Evolutionary conservation across 2,888 invertebrate species (phyloP).

Genomic region (Dendrolimus pini): DNA sequence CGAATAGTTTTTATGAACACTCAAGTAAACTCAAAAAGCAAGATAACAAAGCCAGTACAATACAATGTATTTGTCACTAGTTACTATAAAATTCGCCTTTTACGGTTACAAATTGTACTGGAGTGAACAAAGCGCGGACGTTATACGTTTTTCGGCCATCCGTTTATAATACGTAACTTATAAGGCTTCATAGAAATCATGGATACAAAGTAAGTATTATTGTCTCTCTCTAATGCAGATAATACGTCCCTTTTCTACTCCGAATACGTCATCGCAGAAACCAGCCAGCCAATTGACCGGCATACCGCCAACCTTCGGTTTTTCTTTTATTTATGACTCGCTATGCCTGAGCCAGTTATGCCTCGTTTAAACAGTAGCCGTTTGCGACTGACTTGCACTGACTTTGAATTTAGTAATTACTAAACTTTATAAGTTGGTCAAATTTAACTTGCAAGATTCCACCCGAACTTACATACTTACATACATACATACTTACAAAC

Average conservation of each 20-base stretch:
- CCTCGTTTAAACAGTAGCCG: constrained; percentile 34
- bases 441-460: too few relatives aligned
- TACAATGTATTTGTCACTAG: neutral
- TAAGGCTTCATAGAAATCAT: constrained; percentile 68
- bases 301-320: constrained; percentile 76
- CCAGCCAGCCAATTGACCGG: constrained; percentile 76
- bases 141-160: constrained; percentile 65
- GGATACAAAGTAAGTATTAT: constrained; percentile 40
- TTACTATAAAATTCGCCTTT: constrained; percentile 14
- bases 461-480: too few relatives aligned
- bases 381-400: constrained; percentile 9
- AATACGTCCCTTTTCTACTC: constrained; percentile 38
- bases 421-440: too few relatives aligned
- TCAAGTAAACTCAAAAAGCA: too few relatives aligned
- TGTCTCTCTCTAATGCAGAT: constrained; percentile 32
- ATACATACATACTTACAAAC: too few relatives aligned
- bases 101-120: constrained; percentile 36
- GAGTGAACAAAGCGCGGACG: constrained; percentile 60
- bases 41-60: neutral
- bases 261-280: constrained; percentile 70
- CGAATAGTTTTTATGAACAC: neutral
- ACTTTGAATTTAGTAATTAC: constrained; percentile 3
- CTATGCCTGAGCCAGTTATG: constrained; percentile 68
- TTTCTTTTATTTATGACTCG: constrained; percentile 75
- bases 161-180: constrained; percentile 54